phyloP scores from a whole-genome alignment of 2,113 vertebrate genomes.

The Phalacrocorax carbo region DNA sequence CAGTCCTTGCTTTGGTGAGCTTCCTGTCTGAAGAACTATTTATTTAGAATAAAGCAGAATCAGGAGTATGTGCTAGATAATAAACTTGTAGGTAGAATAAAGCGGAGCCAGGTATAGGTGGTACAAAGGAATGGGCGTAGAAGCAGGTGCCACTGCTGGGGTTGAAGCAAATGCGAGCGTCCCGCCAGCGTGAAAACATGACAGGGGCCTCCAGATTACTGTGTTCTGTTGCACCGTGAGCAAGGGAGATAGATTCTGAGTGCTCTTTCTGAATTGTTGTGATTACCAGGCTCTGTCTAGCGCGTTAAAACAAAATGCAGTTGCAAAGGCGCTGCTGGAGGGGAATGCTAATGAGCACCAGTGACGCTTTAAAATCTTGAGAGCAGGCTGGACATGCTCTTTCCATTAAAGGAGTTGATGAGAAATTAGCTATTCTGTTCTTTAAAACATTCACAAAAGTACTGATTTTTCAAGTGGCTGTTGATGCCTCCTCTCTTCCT shows the following conservation, averaged over 20 bases:
- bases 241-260: not conserved
- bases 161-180: rapidly evolving
- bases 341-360: not conserved
- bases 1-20: not conserved
- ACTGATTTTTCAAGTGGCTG: not conserved
- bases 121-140: not conserved
- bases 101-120: not conserved
- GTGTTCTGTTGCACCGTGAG: not conserved
- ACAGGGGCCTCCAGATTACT: not conserved
- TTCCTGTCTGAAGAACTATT: not conserved
- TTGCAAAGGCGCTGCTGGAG: not conserved
- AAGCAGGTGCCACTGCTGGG: not conserved
- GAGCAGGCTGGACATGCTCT: not conserved
- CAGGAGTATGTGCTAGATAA: not conserved
- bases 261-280: not conserved
- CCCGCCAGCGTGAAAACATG: rapidly evolving
- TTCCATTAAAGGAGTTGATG: not conserved
- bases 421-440: not conserved
- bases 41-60: not conserved
- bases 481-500: not conserved
- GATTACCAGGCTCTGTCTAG: not conserved
- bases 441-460: not conserved
- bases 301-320: not conserved
- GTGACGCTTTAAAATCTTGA: not conserved
- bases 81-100: too few species aligned